These are phyloP conservation scores for Diadegma fenestrale DNA, from an alignment of 2,888 invertebrate species.

Conservation along the genomic window DNA sequence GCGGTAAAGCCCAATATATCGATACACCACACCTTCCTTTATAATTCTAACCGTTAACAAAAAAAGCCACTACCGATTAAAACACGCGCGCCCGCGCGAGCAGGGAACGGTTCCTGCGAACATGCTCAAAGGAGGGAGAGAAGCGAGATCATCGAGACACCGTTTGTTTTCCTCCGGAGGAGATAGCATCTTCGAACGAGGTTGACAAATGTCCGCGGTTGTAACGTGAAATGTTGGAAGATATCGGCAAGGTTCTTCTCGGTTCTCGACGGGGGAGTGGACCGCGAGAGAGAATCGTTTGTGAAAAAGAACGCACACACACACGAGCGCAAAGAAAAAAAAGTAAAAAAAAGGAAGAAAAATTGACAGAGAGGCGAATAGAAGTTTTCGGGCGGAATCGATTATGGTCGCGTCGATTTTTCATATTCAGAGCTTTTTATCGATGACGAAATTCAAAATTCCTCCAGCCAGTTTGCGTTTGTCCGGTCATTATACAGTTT, in stretches of 20 bases:
- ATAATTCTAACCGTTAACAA: slow-evolving; percentile 1
- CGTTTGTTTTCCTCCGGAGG: slow-evolving; percentile 30
- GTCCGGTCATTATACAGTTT: slow-evolving; percentile 3
- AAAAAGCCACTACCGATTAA: slow-evolving; percentile 8
- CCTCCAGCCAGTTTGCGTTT: background rate
- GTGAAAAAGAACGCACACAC: background rate
- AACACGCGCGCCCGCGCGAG: slow-evolving; percentile 6
- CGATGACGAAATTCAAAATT: slow-evolving; percentile 33
- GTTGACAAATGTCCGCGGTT: slow-evolving; percentile 67
- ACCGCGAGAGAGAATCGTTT: background rate
- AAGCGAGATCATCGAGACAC: slow-evolving; percentile 3
- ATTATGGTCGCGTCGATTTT: slow-evolving; percentile 3
- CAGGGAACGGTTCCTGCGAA: slow-evolving; percentile 13
- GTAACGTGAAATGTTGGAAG: slow-evolving; percentile 63
- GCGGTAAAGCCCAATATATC: background rate
- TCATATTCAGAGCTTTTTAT: slow-evolving; percentile 41
- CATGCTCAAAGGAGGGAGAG: background rate
- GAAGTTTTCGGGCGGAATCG: slow-evolving; percentile 26
- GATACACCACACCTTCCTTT: background rate
- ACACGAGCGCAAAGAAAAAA: background rate
- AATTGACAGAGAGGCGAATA: slow-evolving; percentile 15
- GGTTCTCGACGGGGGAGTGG: slow-evolving; percentile 37
- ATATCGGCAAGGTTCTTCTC: slow-evolving; percentile 50
- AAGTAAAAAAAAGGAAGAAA: slow-evolving; percentile 5
- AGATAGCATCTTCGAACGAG: slow-evolving; percentile 66